These are phyloP conservation scores for Mesocentrotus franciscanus DNA, from an alignment of 53 echinoderm and acorn worm genomes.

Conservation along the genomic window DNA sequence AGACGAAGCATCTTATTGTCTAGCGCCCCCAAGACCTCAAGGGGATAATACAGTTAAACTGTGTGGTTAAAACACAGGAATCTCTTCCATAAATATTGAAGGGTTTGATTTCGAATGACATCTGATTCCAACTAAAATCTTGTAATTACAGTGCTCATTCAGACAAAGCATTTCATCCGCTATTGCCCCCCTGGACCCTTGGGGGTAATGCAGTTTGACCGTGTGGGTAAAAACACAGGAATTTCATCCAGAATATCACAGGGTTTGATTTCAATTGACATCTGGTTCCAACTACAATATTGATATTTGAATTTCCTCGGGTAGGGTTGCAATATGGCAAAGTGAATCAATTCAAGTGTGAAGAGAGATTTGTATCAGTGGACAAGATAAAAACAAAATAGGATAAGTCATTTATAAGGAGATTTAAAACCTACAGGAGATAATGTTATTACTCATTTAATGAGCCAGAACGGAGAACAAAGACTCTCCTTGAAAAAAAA, in stretches of 20 bases:
- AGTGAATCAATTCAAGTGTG: neutral
- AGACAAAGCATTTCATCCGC: neutral
- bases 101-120: too few relatives aligned
- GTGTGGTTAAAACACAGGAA: too few relatives aligned
- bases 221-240: neutral
- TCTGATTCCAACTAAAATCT: too few relatives aligned
- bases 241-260: neutral
- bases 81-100: too few relatives aligned
- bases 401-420: neutral
- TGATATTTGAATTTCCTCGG: slow-evolving; percentile 7
- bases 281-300: slow-evolving; percentile 43
- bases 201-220: neutral
- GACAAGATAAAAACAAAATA: neutral
- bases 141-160: neutral
- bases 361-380: slow-evolving; percentile 28
- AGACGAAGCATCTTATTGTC: neutral
- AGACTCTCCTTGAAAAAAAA: neutral
- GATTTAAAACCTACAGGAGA: neutral
- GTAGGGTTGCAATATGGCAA: neutral
- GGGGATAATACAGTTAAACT: too few relatives aligned
- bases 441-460: slow-evolving; percentile 10
- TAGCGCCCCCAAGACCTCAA: neutral
- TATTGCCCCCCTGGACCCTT: neutral
- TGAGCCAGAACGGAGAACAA: neutral
- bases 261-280: slow-evolving; percentile 9